These are phyloP conservation scores for Gymnothorax javanicus DNA, from an alignment of 2,797 vertebrate species.

Conservation along the genomic window DNA sequence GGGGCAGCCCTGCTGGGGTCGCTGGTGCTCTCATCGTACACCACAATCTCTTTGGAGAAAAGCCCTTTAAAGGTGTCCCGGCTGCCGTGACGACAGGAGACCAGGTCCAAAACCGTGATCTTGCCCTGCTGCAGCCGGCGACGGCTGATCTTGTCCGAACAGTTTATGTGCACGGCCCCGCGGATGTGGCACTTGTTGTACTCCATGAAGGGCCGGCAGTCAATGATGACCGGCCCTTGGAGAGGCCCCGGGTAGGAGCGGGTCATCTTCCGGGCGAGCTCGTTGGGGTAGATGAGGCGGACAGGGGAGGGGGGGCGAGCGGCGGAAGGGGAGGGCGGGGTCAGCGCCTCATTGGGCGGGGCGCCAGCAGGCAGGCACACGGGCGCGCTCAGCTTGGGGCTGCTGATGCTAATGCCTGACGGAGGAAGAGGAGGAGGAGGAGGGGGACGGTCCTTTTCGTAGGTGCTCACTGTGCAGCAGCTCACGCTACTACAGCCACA, in stretches of 20 bases:
- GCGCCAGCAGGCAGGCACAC: conserved; percentile 64
- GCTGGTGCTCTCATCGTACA: conserved; percentile 94
- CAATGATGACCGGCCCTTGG: conserved; percentile 87
- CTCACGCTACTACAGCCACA: conserved; percentile 99
- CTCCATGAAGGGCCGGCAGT: conserved; percentile 97
- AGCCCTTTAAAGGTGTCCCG: conserved; percentile 96
- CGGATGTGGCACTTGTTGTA: conserved; percentile 98
- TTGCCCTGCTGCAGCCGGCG: conserved; percentile 96
- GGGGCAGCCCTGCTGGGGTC: conserved; percentile 87
- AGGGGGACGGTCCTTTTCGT: conserved; percentile 83
- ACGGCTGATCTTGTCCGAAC: conserved; percentile 97
- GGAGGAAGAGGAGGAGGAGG: conserved; percentile 40
- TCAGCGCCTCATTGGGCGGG: conserved; percentile 69
- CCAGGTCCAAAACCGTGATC: conserved; percentile 96
- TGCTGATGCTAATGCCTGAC: conserved; percentile 82
- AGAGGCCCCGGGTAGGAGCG: conserved; percentile 83
- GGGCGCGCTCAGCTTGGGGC: conserved; percentile 78
- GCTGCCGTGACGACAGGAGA: conserved; percentile 87
- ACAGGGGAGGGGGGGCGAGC: conserved; percentile 77
- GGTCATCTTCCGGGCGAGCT: conserved; percentile 93
- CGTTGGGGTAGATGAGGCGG: conserved; percentile 90
- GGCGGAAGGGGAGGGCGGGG: conserved; percentile 70
- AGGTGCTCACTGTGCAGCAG: conserved; percentile 97
- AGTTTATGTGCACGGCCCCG: conserved; percentile 97
- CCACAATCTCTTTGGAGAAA: conserved; percentile 98